These are phyloP conservation scores for Diorhabda sublineata DNA, from an alignment of 1,140 invertebrate species.

Conservation along the genomic window DNA sequence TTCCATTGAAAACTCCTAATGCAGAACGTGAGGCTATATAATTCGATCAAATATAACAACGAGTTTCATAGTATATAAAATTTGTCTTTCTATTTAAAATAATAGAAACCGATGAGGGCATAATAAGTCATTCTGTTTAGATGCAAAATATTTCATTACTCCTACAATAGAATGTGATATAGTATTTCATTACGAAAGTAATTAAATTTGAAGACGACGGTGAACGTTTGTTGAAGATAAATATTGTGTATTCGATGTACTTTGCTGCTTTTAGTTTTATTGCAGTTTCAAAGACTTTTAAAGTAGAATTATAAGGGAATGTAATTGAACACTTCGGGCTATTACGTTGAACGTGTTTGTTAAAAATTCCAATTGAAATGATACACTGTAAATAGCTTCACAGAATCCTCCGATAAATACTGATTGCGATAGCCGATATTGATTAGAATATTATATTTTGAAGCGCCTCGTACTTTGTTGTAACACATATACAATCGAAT, in stretches of 20 bases:
- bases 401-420: no score
- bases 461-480: no score
- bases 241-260: slow-evolving; percentile 2
- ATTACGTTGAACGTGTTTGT: neutral
- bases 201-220: neutral
- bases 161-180: neutral
- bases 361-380: neutral
- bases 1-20: no score
- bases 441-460: no score
- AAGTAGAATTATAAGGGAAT: slow-evolving; percentile 1
- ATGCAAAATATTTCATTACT: slow-evolving; percentile 1
- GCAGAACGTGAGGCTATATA: no score
- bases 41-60: no score
- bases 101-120: neutral
- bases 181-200: slow-evolving; percentile 1
- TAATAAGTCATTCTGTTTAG: neutral
- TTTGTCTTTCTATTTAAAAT: no score
- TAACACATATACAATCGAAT: no score
- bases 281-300: neutral
- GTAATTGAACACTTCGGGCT: neutral
- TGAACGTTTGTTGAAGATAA: neutral
- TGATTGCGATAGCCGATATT: no score
- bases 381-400: no score
- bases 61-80: no score
- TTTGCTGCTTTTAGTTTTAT: neutral